Percentiles rank a stretch among this genome's conserved stretches.
phyloP scores from a whole-genome alignment of 2,888 invertebrate genomes.

The Drosophila atroscutellata region DNA sequence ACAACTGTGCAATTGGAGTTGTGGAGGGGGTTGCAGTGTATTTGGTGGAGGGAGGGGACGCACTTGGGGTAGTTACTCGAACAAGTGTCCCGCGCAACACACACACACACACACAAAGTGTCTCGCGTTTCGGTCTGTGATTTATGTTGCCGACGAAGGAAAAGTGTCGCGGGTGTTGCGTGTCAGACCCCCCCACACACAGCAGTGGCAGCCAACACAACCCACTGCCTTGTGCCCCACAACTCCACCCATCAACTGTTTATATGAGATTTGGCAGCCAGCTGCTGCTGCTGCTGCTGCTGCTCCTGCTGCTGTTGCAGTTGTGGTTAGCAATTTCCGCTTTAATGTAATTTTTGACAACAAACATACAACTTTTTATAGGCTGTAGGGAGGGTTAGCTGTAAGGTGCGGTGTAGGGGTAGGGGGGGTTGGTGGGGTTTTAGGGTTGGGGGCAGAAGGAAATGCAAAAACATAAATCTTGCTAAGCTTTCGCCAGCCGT shows the following conservation, averaged over 20 bases:
- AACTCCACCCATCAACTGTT: background rate
- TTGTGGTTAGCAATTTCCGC: conserved; percentile 69
- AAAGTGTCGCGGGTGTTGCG: conserved; percentile 76
- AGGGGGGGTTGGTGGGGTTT: background rate
- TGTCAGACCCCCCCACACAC: conserved; percentile 40
- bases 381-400: background rate
- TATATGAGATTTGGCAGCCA: conserved; percentile 20
- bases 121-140: conserved; percentile 66
- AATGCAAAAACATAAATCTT: conserved; percentile 70
- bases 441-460: conserved; percentile 51
- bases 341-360: conserved; percentile 77
- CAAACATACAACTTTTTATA: conserved; percentile 44
- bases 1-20: conserved; percentile 9
- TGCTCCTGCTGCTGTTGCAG: conserved; percentile 12
- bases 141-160: conserved; percentile 67
- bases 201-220: background rate
- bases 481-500: conserved; percentile 54
- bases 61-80: conserved; percentile 22
- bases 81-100: conserved; percentile 37
- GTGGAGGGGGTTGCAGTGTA: background rate
- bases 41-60: background rate
- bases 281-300: conserved; percentile 8
- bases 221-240: background rate
- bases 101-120: conserved; percentile 45
- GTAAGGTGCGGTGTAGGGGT: background rate